Evolutionary conservation across 2,797 vertebrate species (phyloP).

Genomic region (Adelosebastes latens): DNA sequence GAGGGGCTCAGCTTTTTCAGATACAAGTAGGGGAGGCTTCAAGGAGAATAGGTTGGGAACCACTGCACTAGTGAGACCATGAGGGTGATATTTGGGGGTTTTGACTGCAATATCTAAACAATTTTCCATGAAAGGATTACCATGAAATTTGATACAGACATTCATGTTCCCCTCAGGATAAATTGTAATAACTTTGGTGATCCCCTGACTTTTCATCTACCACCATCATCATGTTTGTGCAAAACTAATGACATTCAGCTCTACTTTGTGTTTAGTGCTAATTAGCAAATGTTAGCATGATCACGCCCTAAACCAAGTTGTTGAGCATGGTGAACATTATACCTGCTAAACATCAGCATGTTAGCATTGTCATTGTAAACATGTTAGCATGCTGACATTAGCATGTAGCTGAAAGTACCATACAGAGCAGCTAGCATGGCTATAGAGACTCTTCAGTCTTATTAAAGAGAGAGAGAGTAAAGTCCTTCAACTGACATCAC

Average conservation of each 20-base stretch:
- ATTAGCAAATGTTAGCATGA: neutral
- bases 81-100: neutral
- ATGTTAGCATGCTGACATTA: neutral
- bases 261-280: neutral
- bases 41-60: too few species aligned
- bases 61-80: too few species aligned
- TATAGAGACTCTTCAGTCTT: neutral
- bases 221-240: neutral
- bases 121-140: too few species aligned
- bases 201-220: too few species aligned
- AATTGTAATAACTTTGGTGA: too few species aligned
- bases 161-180: too few species aligned
- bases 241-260: neutral
- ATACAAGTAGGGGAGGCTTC: too few species aligned
- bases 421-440: neutral
- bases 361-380: neutral
- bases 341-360: neutral
- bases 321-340: neutral
- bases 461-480: neutral
- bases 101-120: neutral
- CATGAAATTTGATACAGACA: too few species aligned
- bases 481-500: neutral
- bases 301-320: neutral
- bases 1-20: too few species aligned
- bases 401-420: neutral